Conservation (phyloP, 2,113 vertebrate species). For the Dipodomys spectabilis region DNA sequence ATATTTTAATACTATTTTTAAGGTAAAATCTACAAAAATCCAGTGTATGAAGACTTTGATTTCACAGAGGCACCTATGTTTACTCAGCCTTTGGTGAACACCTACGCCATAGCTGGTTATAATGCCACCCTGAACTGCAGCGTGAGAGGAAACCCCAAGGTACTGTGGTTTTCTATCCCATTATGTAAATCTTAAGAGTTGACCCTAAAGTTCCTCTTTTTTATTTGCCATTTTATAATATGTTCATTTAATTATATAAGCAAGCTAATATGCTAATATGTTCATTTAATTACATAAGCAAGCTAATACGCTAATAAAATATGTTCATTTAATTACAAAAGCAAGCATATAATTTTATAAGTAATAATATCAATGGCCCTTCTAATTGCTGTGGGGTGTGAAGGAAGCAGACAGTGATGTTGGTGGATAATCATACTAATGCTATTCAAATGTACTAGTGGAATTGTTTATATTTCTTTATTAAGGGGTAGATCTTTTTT, state of each 20-base stretch:
- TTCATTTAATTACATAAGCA: too few relatives aligned
- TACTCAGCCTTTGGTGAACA: constrained; percentile 96
- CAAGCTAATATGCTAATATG: too few relatives aligned
- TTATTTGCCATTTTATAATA: background rate
- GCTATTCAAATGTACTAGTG: background rate
- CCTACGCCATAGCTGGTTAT: constrained; percentile 94
- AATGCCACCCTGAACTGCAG: constrained; percentile 97
- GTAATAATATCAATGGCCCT: background rate
- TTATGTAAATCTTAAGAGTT: background rate
- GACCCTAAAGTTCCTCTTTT: background rate
- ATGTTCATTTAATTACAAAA: too few relatives aligned
- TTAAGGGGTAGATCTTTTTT: background rate
- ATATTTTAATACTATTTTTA: constrained; percentile 41
- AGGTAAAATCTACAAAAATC: constrained; percentile 94
- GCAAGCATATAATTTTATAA: background rate
- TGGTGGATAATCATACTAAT: background rate
- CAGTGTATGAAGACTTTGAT: constrained; percentile 92
- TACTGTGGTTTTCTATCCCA: constrained; percentile 76
- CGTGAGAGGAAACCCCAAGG: constrained; percentile 96
- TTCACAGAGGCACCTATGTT: constrained; percentile 94
- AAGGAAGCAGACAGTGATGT: too few relatives aligned
- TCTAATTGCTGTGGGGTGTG: background rate
- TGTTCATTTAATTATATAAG: too few relatives aligned
- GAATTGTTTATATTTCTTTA: background rate
- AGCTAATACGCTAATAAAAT: too few relatives aligned